A percentile compares a stretch with the other conserved stretches of the same genome.
Conservation (phyloP, 2,113 vertebrate genomes). For the Ailurus styani region DNA sequence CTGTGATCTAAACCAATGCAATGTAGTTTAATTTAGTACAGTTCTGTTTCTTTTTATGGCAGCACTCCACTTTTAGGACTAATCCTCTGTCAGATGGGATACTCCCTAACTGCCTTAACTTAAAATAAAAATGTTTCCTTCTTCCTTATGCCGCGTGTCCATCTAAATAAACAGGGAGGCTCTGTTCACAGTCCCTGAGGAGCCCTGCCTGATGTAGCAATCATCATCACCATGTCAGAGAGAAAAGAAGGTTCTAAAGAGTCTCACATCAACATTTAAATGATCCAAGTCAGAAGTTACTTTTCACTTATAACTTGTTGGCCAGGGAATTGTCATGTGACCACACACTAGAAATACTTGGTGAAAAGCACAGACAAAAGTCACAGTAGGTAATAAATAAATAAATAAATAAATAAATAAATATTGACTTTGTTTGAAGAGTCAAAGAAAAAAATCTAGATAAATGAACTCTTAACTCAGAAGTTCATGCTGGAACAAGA, state of each 20-base stretch:
- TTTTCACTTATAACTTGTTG: background rate
- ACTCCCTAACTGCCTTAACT: background rate
- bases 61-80: background rate
- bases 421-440: background rate
- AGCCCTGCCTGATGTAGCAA: background rate
- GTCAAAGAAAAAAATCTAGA: background rate
- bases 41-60: background rate
- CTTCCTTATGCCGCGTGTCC: background rate
- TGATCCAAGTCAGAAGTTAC: background rate
- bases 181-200: background rate
- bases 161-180: background rate
- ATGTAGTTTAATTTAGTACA: background rate
- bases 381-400: background rate
- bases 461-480: background rate
- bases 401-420: background rate
- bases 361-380: background rate
- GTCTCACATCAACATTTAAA: background rate
- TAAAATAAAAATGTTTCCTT: background rate
- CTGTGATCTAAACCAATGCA: background rate
- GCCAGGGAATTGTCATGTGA: background rate
- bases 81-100: background rate
- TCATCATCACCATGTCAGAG: background rate
- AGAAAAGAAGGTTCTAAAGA: background rate
- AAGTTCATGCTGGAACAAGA: background rate
- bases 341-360: background rate